Base-by-base conservation (phyloP, 2,797 vertebrate genomes). In the Pogonophryne albipinna region DNA sequence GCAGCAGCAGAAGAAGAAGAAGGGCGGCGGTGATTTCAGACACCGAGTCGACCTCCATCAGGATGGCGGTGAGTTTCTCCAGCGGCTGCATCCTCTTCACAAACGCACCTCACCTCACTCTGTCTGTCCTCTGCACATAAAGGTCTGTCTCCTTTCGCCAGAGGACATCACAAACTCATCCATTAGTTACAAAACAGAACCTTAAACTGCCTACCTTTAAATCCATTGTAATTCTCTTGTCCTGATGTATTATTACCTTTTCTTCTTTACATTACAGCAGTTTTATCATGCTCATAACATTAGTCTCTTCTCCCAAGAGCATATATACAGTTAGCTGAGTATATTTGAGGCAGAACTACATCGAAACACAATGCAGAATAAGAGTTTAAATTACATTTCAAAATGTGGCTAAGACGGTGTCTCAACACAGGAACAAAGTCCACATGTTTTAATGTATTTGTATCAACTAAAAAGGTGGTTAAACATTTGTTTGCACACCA, bases 1-100 rank as follows among this genome's bases (percentile, higher is more conserved):
- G 68, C 17, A 97, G 89, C 79, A 94, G 55, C 15, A 96, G 71
- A 57, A 98, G 82, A 14, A 97, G 78, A 56, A 98, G 85, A 5
- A 98, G 75, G 0, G 93, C 83, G 49, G 92, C 74, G 0, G 91
- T 92, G 70, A 90, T 89, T 44, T 82, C 70, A 0, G 94, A 92
- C 76, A 89, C 4, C 0, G 69, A 66, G 2, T 92, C 89, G 0
- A 85, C 82, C 9, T 92, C 69, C 11, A 85, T 49, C 51, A 80
- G 85, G 58, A 86, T 91, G 79, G 94, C 34, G 27, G 92, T 92
- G 73, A 90, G 89, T 4, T 85, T 78, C 76, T 83, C 75, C 1
- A 82, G 80, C 2, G 80, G 88, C 88, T 95, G 92, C 93, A 93
- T 90, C 55, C 85, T n/a, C 85, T 90, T 93, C 50, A 8, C 62